Base-by-base conservation (phyloP, 2,797 vertebrate species). In the Periophthalmus magnuspinnatus region DNA sequence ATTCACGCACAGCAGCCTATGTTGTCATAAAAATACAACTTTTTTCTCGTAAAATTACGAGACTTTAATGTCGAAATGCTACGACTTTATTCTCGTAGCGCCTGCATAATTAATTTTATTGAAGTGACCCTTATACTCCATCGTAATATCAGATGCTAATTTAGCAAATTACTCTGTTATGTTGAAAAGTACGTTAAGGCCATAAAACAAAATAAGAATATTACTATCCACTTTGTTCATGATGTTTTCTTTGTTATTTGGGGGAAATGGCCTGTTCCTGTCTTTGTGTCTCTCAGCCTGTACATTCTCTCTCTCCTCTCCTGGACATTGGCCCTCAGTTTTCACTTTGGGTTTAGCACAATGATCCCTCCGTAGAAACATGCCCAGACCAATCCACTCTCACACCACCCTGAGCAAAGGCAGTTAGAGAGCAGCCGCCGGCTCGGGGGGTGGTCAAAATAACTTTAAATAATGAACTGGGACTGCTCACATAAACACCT, bases 281-380 rank as follows among this genome's bases (percentile, higher is more conserved):
- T 64, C 34, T 81, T 78, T 82, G 82, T 65, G 70, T 76, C 38
- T 56, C 81, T 61, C 28, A 45, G 72, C 67, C 50, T 7, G n/a
- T 50, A 16, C 28, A 83, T 52, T 19, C 78, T 79, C 75, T 70
- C 32, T 5, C 61, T 81, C 59, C 71, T 6, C 16, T 66, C 66
- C 72, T 69, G 67, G 80, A 81, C 75, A 78, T 71, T 33, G 65
- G 68, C 72, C 70, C 57, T 36, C 67, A 72, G 76, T 75, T 79
- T 84, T 86, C 79, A 83, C 54, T 80, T 52, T 64, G 55, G 69
- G 82, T 87, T 87, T 81, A 78, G 6, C 24, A 82, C 70, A 81
- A 80, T 72, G 65, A 28, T 72, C 79, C 72, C 28, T 63, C 57
- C n/a, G 41, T 76, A 80, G 83, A 76, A 79, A 67, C 57, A 69